Percentiles rank a stretch among this genome's conserved stretches.
phyloP scores from a whole-genome alignment of 53 echinoderm and acorn worm genomes.

The Echinarachnius parma region DNA sequence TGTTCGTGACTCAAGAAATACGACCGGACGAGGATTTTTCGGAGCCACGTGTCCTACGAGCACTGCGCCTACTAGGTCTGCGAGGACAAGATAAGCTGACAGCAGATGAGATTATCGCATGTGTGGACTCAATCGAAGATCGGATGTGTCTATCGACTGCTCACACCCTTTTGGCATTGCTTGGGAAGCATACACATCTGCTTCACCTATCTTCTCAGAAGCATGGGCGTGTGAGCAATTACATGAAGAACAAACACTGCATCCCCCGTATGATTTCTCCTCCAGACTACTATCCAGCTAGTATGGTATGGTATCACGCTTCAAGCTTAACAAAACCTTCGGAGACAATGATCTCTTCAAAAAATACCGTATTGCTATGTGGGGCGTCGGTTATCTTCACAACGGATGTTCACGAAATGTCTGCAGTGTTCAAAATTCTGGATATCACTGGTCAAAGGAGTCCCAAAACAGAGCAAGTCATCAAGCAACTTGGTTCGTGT shows the following conservation, averaged over 20 bases:
- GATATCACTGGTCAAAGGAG: background rate
- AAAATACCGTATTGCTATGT: background rate
- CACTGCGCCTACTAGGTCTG: too few species aligned
- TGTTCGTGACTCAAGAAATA: too few species aligned
- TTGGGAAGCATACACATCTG: too few species aligned
- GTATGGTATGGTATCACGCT: slow-evolving; percentile 1
- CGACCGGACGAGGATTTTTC: too few species aligned
- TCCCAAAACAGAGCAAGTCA: background rate
- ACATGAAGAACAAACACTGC: slow-evolving; percentile 8
- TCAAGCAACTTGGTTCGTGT: slow-evolving; percentile 9
- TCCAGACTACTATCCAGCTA: slow-evolving; percentile 12
- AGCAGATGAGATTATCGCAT: too few species aligned
- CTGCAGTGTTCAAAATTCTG: background rate
- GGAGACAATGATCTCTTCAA: background rate
- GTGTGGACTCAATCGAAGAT: too few species aligned
- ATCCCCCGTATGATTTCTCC: slow-evolving; percentile 6
- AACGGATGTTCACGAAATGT: background rate
- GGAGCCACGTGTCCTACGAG: too few species aligned
- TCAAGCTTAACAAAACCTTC: background rate
- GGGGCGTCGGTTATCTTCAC: slow-evolving; percentile 4
- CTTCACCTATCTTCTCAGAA: too few species aligned
- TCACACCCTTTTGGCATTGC: too few species aligned
- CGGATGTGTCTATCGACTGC: too few species aligned
- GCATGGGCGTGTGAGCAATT: background rate
- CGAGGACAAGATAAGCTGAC: too few species aligned